A percentile compares a stretch with the other conserved stretches of the same genome.
Conservation (phyloP, 2,113 vertebrate species). For the Speoplatyrhinus poulsoni region DNA sequence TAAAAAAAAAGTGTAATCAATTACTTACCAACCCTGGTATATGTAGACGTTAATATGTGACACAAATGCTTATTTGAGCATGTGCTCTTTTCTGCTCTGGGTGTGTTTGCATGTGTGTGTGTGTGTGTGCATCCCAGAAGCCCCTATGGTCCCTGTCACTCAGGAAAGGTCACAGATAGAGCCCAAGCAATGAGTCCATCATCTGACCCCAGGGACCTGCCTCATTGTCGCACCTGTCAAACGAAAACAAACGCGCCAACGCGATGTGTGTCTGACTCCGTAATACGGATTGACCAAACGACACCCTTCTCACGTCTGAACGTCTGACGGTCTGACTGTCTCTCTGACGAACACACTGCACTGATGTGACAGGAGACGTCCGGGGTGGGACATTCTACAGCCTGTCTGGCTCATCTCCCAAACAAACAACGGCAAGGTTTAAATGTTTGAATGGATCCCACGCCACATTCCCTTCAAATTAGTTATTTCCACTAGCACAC, state of each 20-base stretch:
- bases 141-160: slow-evolving; percentile 42
- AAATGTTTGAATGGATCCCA: neutral
- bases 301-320: slow-evolving; percentile 18
- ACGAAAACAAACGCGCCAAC: slow-evolving; percentile 37
- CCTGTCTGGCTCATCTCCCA: slow-evolving; percentile 8
- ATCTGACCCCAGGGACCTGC: slow-evolving; percentile 28
- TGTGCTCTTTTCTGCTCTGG: neutral
- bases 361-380: slow-evolving; percentile 3
- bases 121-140: slow-evolving; percentile 4
- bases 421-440: slow-evolving; percentile 9
- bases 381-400: slow-evolving; percentile 18
- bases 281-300: slow-evolving; percentile 33
- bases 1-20: too few species aligned
- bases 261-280: slow-evolving; percentile 29
- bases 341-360: neutral
- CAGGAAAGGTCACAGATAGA: slow-evolving; percentile 31
- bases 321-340: slow-evolving; percentile 21
- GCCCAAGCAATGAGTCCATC: slow-evolving; percentile 3
- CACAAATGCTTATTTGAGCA: neutral
- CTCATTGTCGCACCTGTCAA: slow-evolving; percentile 45
- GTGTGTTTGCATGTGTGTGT: neutral
- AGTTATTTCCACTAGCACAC: too few species aligned
- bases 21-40: too few species aligned
- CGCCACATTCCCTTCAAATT: neutral
- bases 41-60: too few species aligned